Base-by-base conservation (phyloP, 2,797 vertebrate genomes). In the Anguilla marmorata region DNA sequence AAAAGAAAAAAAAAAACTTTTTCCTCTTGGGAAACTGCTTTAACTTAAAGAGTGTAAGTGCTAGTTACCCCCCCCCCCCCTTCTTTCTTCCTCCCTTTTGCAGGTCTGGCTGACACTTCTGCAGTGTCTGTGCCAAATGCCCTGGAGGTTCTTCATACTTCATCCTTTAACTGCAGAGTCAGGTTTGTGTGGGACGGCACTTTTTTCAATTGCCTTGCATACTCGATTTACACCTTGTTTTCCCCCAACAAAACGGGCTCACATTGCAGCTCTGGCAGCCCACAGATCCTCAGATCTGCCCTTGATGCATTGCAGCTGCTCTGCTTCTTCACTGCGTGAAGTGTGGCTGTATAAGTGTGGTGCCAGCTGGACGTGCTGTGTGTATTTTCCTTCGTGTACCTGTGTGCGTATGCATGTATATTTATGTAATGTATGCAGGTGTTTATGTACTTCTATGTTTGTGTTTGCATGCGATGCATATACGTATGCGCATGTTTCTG, bases 151-250 rank as follows among this genome's bases (percentile, higher is more conserved):
- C 89, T 92, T 91, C 88, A 90, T 90, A 91, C 92, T 91, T 93
- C 90, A 92, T 94, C 92, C 93, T 87, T 92, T 92, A 91, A 88
- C 92, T 93, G 94, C 93, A 90, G 91, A 90, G 93, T 93, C 93
- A 94, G 93, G 90, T 91, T 52, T 88, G 89, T 91, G 52, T 66
- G 79, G 88, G 82, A 90, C 87, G 88, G 12, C 90, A 82, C 90
- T 91, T 89, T 80, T 90, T 90, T 87, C 94, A 91, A 93, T 93
- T 88, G 92, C 87, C 88, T 90, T 8, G 30, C 88, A 88, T 89
- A 87, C 91, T 92, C 89, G 48, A 89, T 91, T 93, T 92, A 92
- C 90, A 89, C 90, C 79, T 30, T 82, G 79, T 82, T 82, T 82
- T 50, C 21, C 24, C 79, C 79, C 79, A 24, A n/a, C 79, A 50